Base-by-base conservation (phyloP, 2,113 vertebrate genomes). In the Pipa parva region DNA sequence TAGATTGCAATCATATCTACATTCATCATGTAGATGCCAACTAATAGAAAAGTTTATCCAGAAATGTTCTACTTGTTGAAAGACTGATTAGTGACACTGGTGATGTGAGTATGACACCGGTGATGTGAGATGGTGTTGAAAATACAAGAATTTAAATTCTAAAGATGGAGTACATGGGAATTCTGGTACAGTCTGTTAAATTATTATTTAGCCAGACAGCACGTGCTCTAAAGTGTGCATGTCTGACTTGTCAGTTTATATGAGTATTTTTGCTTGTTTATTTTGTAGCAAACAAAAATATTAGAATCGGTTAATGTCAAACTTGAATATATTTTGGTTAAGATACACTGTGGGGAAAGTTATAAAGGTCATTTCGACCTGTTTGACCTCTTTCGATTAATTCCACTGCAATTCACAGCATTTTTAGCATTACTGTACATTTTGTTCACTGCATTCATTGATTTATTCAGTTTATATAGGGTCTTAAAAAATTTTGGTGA, bases 61-160 rank as follows among this genome's bases (percentile, higher is more conserved):
- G 65, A 69, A 42, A 37, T n/a, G 52, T 56, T 6, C 62, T 76
- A 74, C 68, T 20, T 64, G 72, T 59, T 68, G 69, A 73, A 65
- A 70, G 69, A 1, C 11, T 59, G 56, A 58, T 11, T 72, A 22
- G 25, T 76, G 74, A 59, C 63, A 72, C 66, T 70, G 29, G 20
- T 76, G 74, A 62, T 64, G 67, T 71, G 71, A 73, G 63, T 15
- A 42, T 75, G 74, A 63, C 63, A 72, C 68, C 65, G 29, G 22
- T 76, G 74, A 63, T 66, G 67, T 71, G 71, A 73, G 63, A 74
- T 54, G 29, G 56, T 45, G 58, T 61, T 58, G 49, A 70, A 46
- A 70, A 31, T 54, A 36, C 73, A 65, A 56, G 42, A 64, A 71
- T 67, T 68, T 45, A 68, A 37, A 39, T 31, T 42, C 17, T 42